Conservation (phyloP, 2,888 invertebrate genomes). For the Eilema sororculum region DNA sequence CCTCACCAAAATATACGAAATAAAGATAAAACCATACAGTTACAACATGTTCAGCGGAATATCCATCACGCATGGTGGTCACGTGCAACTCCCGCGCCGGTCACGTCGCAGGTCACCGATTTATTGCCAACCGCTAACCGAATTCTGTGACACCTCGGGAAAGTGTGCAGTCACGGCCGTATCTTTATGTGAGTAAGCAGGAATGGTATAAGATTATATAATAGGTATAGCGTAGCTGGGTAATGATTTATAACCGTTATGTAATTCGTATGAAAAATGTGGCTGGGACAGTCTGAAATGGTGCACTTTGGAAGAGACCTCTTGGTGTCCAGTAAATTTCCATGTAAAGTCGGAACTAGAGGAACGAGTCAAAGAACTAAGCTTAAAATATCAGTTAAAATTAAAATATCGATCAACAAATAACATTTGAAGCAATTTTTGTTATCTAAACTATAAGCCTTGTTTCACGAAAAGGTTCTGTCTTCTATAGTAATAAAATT, state of each 20-base stretch:
- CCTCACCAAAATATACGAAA: slow-evolving; percentile 7
- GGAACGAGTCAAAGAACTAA: too few species aligned
- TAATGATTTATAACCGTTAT: neutral
- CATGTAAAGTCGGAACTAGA: too few species aligned
- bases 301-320: too few species aligned
- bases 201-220: neutral
- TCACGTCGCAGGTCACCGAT: slow-evolving; percentile 69
- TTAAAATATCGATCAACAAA: too few species aligned
- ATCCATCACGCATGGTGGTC: slow-evolving; percentile 54
- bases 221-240: neutral
- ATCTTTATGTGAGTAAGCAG: slow-evolving; percentile 11
- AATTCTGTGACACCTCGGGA: slow-evolving; percentile 63
- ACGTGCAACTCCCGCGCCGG: slow-evolving; percentile 63
- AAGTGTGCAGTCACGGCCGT: slow-evolving; percentile 43
- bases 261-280: neutral
- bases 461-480: too few species aligned
- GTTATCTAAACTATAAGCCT: too few species aligned
- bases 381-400: too few species aligned
- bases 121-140: slow-evolving; percentile 67
- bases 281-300: too few species aligned
- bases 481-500: too few species aligned
- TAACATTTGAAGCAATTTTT: too few species aligned
- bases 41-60: slow-evolving; percentile 29
- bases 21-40: slow-evolving; percentile 26
- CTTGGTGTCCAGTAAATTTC: too few species aligned